phyloP scores from a whole-genome alignment of 64 coral and sea anemone species.

The Hydrozoanthus tunicans region DNA sequence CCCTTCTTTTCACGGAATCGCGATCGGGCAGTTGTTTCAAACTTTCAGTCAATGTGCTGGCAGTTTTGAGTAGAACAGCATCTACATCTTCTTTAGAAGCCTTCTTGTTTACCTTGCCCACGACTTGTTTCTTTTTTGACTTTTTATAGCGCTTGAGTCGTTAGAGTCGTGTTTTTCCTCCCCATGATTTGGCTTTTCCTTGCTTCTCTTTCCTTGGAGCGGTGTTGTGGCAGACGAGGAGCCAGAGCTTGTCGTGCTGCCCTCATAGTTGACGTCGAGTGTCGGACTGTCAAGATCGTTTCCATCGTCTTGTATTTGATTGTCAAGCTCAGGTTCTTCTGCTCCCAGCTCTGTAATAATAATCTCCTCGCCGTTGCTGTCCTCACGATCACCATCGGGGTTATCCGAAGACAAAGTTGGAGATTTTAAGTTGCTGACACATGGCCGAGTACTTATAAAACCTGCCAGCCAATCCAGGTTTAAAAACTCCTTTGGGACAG shows the following conservation, averaged over 20 bases:
- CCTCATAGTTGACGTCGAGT: conserved; percentile 4
- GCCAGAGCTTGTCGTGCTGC: conserved; percentile 14
- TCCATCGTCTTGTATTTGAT: conserved; percentile 3
- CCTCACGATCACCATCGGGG: conserved; percentile 6
- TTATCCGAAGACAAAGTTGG: background rate
- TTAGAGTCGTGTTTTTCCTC: conserved; percentile 40
- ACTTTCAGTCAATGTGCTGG: conserved; percentile 21
- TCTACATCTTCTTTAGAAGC: conserved; percentile 29
- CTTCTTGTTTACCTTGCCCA: conserved; percentile 19
- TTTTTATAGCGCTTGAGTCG: conserved; percentile 11
- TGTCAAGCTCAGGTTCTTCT: conserved; percentile 7
- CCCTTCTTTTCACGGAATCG: background rate
- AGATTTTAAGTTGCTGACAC: conserved; percentile 10
- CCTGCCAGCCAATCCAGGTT: background rate
- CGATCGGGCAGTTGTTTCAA: background rate
- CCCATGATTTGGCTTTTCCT: background rate
- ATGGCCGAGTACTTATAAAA: conserved; percentile 4
- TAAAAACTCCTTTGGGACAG: background rate
- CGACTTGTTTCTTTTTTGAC: conserved; percentile 42
- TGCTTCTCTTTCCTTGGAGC: conserved; percentile 26
- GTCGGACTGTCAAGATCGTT: conserved; percentile 8
- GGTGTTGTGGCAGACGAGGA: conserved; percentile 27
- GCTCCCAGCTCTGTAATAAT: background rate
- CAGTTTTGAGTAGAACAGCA: background rate
- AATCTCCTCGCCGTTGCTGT: conserved; percentile 7